Base-by-base conservation (phyloP, 2,888 invertebrate species). In the Labia minor region DNA sequence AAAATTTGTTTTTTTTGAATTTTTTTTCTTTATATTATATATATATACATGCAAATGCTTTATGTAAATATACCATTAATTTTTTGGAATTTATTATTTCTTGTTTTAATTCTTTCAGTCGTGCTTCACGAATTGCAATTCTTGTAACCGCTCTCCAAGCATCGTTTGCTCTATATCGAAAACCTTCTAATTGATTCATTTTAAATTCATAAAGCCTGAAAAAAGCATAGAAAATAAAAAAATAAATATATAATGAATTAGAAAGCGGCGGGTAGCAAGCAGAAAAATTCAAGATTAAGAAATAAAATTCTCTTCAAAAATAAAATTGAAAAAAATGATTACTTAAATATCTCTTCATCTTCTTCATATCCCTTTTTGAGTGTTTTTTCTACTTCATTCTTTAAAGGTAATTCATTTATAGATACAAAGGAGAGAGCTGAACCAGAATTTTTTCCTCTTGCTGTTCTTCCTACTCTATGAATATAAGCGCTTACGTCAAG, bases 121-220 rank as follows among this genome's bases (percentile, higher is more conserved):
- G 82, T 0, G 97, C 96, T 78, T 98, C 96, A 63, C 94, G 83
- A 1, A 99, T 89, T 0, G 96, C 95, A 69, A 94, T 89, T 73
- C 90, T 86, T 0, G 98, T 98, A 8, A 96, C 93, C 0, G 95
- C 91, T 73, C 90, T 86, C 90, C 96, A 91, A 1, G 95, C 98
- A 81, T 99, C 98, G 75, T 89, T 86, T 0, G 97, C 90, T 72
- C 99, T 83, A 79, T 99, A 97, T 70, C 92, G 83, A 78, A 99
- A 98, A 0, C 96, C 91, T 76, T 98, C 97, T 64, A 99, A 89
- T 79, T 99, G 96, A 70, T 95, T 91, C 77, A 98, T 81, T 73
- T 90, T 91, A 76, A 99, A 97, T 75, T 94, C 88, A 78, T 95
- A 99, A 67, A 92, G 89, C 77, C 90, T 92, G 73, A 79, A 77